phyloP scores from a whole-genome alignment of 2,113 vertebrate genomes.

The Lamprotornis superbus region DNA sequence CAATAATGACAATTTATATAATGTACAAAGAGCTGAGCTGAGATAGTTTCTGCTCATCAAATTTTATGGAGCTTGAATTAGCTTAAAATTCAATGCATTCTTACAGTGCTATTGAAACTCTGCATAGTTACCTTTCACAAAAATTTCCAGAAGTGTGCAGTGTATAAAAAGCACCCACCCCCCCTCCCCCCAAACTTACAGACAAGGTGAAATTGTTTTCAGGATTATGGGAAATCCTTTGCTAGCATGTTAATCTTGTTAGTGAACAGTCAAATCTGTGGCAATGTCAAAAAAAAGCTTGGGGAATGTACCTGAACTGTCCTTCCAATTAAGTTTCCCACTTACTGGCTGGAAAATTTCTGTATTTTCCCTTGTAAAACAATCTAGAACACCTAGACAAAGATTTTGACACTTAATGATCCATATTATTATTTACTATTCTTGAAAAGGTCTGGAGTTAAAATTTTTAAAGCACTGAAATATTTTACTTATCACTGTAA shows the following conservation, averaged over 20 bases:
- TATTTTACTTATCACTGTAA: neutral
- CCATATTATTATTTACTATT: neutral
- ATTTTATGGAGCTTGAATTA: neutral
- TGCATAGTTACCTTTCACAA: neutral
- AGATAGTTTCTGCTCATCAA: neutral
- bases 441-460: neutral
- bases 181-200: accelerated
- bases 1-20: neutral
- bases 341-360: neutral
- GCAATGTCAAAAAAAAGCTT: neutral
- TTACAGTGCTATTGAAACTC: neutral
- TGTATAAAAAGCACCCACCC: accelerated
- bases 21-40: neutral
- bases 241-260: neutral
- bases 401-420: neutral
- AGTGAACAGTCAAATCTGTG: neutral
- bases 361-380: neutral
- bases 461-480: neutral
- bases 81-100: neutral
- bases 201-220: neutral
- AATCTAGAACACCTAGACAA: neutral
- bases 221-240: neutral
- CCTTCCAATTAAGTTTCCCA: neutral
- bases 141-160: neutral
- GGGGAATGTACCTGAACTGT: neutral